Conservation (phyloP, 1,140 invertebrate genomes). For the Zaprionus africanus region DNA sequence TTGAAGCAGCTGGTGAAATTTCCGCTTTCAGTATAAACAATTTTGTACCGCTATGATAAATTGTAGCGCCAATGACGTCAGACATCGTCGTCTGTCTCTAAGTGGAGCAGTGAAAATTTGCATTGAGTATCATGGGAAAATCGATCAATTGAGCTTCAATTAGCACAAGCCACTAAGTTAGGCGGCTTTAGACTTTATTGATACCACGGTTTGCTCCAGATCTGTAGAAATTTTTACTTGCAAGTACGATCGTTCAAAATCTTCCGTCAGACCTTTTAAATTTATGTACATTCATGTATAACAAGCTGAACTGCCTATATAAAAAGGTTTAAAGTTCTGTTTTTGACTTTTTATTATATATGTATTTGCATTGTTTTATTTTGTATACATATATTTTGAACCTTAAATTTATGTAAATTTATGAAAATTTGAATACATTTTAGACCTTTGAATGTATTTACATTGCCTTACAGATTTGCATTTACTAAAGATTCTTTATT, state of each 20-base stretch:
- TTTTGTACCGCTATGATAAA: constrained; percentile 2
- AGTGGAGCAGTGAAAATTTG: constrained; percentile 22
- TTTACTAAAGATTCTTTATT: not conserved
- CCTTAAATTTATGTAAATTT: too few species aligned
- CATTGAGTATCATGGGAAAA: constrained; percentile 6
- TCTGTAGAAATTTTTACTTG: not conserved
- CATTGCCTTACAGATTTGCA: not conserved
- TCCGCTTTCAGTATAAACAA: constrained; percentile 26
- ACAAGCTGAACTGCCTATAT: not conserved
- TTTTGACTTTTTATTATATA: not conserved
- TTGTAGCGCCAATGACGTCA: constrained; percentile 3
- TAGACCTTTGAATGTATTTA: too few species aligned
- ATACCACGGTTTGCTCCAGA: not conserved
- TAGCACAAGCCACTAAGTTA: not conserved
- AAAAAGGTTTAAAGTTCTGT: not conserved
- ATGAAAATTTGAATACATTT: too few species aligned
- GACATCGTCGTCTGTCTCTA: not conserved
- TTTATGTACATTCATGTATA: not conserved
- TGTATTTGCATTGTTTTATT: not conserved
- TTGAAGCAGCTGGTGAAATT: constrained; percentile 27
- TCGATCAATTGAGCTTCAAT: constrained; percentile 2
- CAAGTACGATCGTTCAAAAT: not conserved
- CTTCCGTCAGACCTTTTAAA: not conserved
- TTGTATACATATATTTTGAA: too few species aligned
- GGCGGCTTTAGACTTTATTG: not conserved